These are phyloP conservation scores for Glaucidium brasilianum DNA, from an alignment of 2,113 vertebrate species.

Conservation along the genomic window DNA sequence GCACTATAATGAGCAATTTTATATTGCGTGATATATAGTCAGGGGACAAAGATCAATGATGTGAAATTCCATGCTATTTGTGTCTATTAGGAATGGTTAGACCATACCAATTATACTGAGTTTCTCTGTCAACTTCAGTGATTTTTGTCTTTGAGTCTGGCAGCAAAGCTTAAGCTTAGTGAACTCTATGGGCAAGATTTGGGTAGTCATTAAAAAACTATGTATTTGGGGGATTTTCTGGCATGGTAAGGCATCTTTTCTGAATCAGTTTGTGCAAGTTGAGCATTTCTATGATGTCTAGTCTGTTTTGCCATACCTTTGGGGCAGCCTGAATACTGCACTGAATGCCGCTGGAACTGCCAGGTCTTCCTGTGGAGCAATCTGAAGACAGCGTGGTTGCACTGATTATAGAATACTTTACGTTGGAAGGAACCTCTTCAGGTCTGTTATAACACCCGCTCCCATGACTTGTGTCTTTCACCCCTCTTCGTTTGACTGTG, in stretches of 20 bases:
- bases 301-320: fast-evolving
- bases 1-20: not conserved
- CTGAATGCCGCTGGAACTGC: not conserved
- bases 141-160: not conserved
- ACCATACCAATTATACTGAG: not conserved
- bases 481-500: not conserved
- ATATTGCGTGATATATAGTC: not conserved
- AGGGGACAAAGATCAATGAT: not conserved
- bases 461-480: not conserved
- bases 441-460: not conserved
- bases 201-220: not conserved
- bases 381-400: not conserved
- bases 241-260: not conserved
- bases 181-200: not conserved
- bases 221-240: not conserved
- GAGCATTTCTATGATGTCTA: not conserved
- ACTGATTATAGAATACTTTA: not conserved
- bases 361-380: not conserved
- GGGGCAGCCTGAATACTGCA: not conserved
- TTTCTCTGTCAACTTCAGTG: not conserved
- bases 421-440: not conserved
- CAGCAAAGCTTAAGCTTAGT: not conserved
- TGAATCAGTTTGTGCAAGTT: not conserved
- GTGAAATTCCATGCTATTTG: not conserved
- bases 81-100: not conserved